Conservation (phyloP, 2,797 vertebrate genomes). For the Thamnophis elegans region DNA sequence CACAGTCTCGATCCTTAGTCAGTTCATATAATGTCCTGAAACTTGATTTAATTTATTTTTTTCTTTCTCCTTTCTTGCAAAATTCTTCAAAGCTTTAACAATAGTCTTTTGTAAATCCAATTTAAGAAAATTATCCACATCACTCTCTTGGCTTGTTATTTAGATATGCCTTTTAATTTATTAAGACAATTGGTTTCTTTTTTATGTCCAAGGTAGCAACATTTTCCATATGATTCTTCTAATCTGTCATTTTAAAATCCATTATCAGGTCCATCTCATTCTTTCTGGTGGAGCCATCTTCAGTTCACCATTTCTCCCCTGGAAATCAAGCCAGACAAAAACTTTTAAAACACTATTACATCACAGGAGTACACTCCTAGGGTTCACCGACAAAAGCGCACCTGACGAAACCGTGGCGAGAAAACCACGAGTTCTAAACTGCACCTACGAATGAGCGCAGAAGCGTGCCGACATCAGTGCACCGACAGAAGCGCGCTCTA, state of each 20-base stretch:
- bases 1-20: background rate
- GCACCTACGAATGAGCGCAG: no score
- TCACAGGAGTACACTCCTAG: background rate
- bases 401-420: no score
- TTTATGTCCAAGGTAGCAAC: background rate
- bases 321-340: background rate
- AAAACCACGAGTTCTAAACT: no score
- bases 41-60: background rate
- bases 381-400: no score
- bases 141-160: background rate
- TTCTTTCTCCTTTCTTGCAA: background rate
- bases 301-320: background rate
- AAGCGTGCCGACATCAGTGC: no score
- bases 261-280: background rate
- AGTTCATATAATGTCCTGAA: background rate
- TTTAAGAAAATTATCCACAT: background rate
- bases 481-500: no score
- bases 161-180: background rate
- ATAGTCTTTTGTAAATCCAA: background rate
- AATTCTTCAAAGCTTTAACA: background rate
- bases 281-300: background rate
- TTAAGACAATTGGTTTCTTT: background rate
- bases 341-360: background rate
- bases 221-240: background rate
- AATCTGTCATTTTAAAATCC: background rate